Percentiles rank a stretch among this genome's conserved stretches.
Conservation (phyloP, 2,113 vertebrate genomes). For the Actenoides lindsayi region DNA sequence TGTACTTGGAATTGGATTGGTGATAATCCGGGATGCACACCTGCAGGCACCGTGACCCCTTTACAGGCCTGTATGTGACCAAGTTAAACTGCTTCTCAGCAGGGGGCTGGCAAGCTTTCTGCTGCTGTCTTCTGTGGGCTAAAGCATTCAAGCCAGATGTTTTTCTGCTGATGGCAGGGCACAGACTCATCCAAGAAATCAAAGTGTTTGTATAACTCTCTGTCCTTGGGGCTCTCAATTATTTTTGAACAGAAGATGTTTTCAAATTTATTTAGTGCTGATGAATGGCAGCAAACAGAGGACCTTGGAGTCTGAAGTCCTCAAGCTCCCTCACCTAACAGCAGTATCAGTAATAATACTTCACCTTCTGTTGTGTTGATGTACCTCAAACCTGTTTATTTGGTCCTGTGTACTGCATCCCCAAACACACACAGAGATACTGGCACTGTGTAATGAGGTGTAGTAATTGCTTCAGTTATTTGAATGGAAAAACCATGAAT, state of each 20-base stretch:
- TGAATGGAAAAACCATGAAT: not conserved
- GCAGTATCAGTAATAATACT: not conserved
- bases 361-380: not conserved
- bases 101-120: not conserved
- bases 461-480: not conserved
- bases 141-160: not conserved
- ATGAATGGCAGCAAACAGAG: not conserved
- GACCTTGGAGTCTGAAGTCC: not conserved
- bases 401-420: not conserved
- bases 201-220: slow-evolving; percentile 21
- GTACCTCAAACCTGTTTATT: not conserved
- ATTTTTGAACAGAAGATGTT: slow-evolving; percentile 30
- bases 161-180: not conserved
- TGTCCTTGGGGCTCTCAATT: slow-evolving; percentile 18
- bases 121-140: not conserved
- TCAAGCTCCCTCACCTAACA: not conserved
- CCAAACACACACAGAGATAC: not conserved
- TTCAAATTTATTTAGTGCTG: not conserved
- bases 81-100: not conserved
- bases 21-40: slow-evolving; percentile 19
- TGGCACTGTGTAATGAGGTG: not conserved
- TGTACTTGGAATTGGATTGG: not conserved
- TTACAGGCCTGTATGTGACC: not conserved
- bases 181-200: not conserved
- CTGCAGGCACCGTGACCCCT: not conserved